Evolutionary conservation across 2,113 vertebrate genomes (phyloP).

Genomic region (Arenaria interpres): DNA sequence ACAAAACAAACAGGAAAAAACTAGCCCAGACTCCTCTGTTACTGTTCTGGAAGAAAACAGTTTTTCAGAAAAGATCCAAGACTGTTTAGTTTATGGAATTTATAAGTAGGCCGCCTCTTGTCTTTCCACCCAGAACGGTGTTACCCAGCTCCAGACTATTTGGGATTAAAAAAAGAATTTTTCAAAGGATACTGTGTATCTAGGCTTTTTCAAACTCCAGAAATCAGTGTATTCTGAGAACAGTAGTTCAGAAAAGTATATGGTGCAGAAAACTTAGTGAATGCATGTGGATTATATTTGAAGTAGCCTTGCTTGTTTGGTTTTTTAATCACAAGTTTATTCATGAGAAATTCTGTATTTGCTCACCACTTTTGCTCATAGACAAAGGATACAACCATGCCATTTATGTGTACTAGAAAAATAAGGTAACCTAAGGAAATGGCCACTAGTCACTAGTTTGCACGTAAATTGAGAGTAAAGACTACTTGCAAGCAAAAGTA

Average conservation of each 20-base stretch:
- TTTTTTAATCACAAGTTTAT: not conserved
- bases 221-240: not conserved
- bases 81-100: not conserved
- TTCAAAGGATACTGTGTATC: not conserved
- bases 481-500: not conserved
- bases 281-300: not conserved
- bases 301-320: not conserved
- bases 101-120: not conserved
- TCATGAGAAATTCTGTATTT: not conserved
- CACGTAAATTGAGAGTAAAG: not conserved
- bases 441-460: not conserved
- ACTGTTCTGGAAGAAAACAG: not conserved
- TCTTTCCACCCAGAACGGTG: not conserved
- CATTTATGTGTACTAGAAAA: not conserved
- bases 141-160: not conserved
- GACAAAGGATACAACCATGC: not conserved
- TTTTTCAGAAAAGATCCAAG: not conserved
- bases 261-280: not conserved
- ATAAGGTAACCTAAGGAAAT: not conserved
- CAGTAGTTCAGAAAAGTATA: not conserved
- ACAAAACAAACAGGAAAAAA: not conserved
- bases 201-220: not conserved
- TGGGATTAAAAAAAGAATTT: not conserved
- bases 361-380: not conserved
- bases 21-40: not conserved